phyloP scores from a whole-genome alignment of 2,888 invertebrate genomes.

The Tuta absoluta region DNA sequence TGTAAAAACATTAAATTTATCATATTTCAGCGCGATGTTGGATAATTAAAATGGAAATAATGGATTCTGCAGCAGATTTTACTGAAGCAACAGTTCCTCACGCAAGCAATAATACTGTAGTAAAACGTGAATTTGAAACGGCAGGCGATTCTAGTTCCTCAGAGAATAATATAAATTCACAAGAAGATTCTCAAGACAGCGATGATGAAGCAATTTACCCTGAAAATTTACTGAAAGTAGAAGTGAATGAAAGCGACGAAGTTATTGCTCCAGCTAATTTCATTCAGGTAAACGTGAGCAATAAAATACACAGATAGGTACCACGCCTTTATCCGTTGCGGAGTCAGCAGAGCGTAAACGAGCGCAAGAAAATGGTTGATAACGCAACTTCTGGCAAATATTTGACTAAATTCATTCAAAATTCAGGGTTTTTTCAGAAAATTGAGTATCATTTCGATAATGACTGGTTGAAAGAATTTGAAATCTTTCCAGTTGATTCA shows the following conservation, averaged over 20 bases:
- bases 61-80: not conserved
- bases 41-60: not conserved
- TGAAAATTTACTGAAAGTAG: constrained; percentile 41
- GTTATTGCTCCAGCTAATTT: not conserved
- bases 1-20: not conserved
- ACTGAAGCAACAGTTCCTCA: not conserved
- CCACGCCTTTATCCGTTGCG: no score
- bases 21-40: not conserved
- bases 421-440: no score
- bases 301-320: no score
- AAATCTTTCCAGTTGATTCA: no score
- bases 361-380: no score
- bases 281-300: not conserved
- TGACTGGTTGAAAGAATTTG: no score
- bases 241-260: constrained; percentile 42
- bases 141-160: no score
- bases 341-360: no score
- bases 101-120: not conserved
- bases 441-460: no score
- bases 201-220: constrained; percentile 43
- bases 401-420: no score
- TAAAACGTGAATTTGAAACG: not conserved
- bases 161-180: not conserved
- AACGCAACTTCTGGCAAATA: no score
- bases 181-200: constrained; percentile 30